Base-by-base conservation (phyloP, 2,797 vertebrate genomes). In the Psittacula derbiana region DNA sequence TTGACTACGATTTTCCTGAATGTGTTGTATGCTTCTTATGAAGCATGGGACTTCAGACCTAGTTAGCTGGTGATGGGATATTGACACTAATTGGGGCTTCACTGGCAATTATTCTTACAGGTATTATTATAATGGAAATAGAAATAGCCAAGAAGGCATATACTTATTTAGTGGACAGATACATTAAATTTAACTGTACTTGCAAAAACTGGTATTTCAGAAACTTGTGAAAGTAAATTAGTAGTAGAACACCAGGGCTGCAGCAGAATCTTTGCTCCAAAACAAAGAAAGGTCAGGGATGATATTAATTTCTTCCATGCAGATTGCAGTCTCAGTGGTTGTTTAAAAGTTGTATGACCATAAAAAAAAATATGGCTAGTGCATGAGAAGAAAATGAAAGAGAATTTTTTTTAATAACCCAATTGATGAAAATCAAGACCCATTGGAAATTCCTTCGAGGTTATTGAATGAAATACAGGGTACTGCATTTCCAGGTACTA, bases 151-250 rank as follows among this genome's bases (percentile, higher is more conserved):
- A 38, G 30, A 92, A 16, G 5, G 76, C 27, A 87, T 41, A 41
- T 12, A 52, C 31, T 74, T 76, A 43, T 49, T 86, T 85, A 86
- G 79, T 50, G 20, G 49, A 74, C 52, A 84, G 28, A 53, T 33
- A 16, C 28, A 84, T 55, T 83, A 62, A 79, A 83, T 12, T 52
- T 52, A 90, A 38, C 50, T 70, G 14, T 38, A 8, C 25, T 75
- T 86, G n/a, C 38, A 74, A 53, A 47, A 90, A 92, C 85, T 80
- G 94, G 36, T 89, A 81, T 89, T 87, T 92, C 84, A 89, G 53
- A 92, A 93, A 72, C 25, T 33, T 11, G 2, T 79, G 30, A 30
- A 88, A 84, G 12, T 30, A 80, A 55, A 80, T 65, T 83, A 24
- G 27, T 27, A 46, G 8, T 47, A 33, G 47, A 82, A 28, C 82